Evolutionary conservation across 64 coral and sea anemone genomes (phyloP).

Genomic region (Pachyseris speciosa): DNA sequence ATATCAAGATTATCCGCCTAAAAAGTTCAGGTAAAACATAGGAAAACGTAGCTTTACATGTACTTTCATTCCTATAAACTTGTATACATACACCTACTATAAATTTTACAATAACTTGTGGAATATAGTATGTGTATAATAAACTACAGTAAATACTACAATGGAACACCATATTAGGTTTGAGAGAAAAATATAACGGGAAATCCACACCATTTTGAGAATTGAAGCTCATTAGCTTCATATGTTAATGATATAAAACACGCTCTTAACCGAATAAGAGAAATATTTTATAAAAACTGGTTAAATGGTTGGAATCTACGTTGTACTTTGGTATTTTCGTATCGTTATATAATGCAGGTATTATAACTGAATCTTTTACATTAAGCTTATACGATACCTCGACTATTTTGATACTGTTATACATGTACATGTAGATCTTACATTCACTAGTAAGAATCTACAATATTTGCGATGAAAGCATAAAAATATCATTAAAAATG

Average conservation of each 20-base stretch:
- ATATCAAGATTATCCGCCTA: neutral
- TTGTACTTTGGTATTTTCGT: no score
- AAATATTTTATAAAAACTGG: neutral
- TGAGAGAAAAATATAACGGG: neutral
- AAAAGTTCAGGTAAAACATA: neutral
- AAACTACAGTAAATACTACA: neutral
- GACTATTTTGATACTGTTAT: neutral
- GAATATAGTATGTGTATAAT: no score
- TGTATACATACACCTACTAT: neutral
- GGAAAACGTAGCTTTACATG: neutral
- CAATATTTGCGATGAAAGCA: neutral
- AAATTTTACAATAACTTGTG: neutral
- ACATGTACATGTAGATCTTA: no score
- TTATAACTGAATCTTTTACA: neutral
- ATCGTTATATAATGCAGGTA: neutral
- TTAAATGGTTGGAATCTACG: neutral
- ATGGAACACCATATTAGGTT: neutral
- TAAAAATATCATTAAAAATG: neutral
- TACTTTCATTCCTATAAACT: neutral
- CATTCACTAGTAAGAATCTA: constrained; percentile 18
- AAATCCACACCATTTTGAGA: neutral
- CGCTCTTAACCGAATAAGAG: neutral
- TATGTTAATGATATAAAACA: neutral
- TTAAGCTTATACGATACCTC: neutral
- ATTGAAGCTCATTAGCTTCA: neutral